Conservation (phyloP, 2,113 vertebrate species). For the Agelaius tricolor region DNA sequence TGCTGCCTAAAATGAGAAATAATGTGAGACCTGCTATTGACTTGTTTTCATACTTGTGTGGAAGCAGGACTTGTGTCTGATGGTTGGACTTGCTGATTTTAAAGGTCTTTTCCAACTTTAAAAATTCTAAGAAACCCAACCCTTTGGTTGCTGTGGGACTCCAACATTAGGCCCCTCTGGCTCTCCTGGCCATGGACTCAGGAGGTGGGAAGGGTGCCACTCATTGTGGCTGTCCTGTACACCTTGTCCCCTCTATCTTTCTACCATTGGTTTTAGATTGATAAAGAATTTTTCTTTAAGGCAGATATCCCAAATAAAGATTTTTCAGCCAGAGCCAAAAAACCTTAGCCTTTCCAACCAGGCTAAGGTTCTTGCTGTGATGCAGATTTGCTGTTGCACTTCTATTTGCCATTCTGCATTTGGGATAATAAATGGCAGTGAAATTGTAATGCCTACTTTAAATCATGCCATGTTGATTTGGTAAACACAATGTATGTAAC, state of each 20-base stretch:
- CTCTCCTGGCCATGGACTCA: accelerated
- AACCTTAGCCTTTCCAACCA: background rate
- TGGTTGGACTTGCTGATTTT: background rate
- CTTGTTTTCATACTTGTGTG: background rate
- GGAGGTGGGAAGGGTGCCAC: background rate
- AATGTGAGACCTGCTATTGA: background rate
- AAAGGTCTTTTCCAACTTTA: background rate
- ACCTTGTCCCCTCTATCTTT: background rate
- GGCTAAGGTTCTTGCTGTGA: background rate
- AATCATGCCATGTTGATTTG: background rate
- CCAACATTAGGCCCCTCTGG: background rate
- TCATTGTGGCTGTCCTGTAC: accelerated
- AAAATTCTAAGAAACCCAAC: too few relatives aligned
- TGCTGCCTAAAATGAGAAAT: background rate
- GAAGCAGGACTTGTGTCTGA: background rate
- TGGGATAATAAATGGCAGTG: background rate
- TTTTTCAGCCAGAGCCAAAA: background rate
- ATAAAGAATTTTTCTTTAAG: background rate
- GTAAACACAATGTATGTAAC: background rate
- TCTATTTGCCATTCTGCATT: background rate
- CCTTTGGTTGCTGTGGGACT: background rate
- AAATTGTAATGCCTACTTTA: background rate
- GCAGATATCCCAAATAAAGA: background rate
- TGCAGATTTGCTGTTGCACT: background rate
- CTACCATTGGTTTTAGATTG: background rate